phyloP scores from a whole-genome alignment of 92 coral and sea anemone species.

The Siderastrea radians region DNA sequence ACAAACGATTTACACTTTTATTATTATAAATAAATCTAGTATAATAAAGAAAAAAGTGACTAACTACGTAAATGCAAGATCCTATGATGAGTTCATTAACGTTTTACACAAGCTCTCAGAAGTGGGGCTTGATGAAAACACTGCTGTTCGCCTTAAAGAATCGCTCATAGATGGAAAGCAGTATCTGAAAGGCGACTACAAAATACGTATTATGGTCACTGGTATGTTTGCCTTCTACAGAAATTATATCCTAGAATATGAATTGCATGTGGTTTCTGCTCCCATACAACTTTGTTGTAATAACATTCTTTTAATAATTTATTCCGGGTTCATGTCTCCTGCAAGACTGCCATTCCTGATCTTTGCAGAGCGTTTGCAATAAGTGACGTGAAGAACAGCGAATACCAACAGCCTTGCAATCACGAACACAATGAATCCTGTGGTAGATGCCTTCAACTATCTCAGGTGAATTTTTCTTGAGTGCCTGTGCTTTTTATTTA shows the following conservation, averaged over 20 bases:
- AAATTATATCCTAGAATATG: too few species aligned
- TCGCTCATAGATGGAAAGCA: slow-evolving; percentile 13
- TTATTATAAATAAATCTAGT: too few species aligned
- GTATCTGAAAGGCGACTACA: slow-evolving; percentile 5
- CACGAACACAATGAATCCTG: slow-evolving; percentile 48
- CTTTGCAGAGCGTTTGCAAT: slow-evolving; percentile 51
- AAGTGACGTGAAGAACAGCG: slow-evolving; percentile 38
- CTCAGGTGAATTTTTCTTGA: slow-evolving; percentile 13
- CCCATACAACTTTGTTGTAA: too few species aligned
- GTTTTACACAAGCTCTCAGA: slow-evolving; percentile 4
- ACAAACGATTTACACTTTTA: too few species aligned
- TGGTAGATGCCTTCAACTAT: slow-evolving; percentile 31
- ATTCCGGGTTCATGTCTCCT: slow-evolving; percentile 49
- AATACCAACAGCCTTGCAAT: slow-evolving; percentile 17
- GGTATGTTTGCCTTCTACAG: too few species aligned
- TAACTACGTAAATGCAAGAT: neutral
- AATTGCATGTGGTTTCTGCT: too few species aligned
- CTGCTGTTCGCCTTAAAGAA: neutral
- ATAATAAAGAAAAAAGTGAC: too few species aligned
- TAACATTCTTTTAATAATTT: neutral
- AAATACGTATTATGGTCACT: neutral
- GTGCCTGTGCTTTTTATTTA: too few species aligned
- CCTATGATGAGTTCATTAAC: slow-evolving; percentile 4
- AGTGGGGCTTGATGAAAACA: neutral
- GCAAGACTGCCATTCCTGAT: slow-evolving; percentile 46